These are phyloP conservation scores for Poecilus cupreus DNA, from an alignment of 2,888 invertebrate species.

Conservation along the genomic window DNA sequence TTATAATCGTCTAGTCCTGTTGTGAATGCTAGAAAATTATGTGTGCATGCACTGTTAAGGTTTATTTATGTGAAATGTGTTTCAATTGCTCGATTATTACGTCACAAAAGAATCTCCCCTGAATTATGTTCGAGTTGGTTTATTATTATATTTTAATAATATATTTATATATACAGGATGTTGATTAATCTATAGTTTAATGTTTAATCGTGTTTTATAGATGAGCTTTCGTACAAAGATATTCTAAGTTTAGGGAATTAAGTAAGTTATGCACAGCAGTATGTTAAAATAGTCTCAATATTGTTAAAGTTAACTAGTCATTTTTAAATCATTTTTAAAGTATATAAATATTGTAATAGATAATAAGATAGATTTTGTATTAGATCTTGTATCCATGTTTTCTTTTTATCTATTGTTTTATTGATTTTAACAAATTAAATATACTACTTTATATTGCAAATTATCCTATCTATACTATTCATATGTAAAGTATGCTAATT, in stretches of 20 bases:
- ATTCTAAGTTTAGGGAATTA: slow-evolving; percentile 35
- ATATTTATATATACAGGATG: slow-evolving; percentile 52
- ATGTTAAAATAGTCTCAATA: slow-evolving; percentile 45
- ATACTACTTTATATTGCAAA: slow-evolving; percentile 11
- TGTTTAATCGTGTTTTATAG: slow-evolving; percentile 54
- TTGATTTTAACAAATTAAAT: slow-evolving; percentile 56
- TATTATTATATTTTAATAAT: slow-evolving; percentile 25
- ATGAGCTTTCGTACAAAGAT: slow-evolving; percentile 59
- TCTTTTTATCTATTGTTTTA: slow-evolving; percentile 58
- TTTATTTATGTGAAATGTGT: slow-evolving; percentile 24
- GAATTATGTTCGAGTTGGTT: slow-evolving; percentile 30
- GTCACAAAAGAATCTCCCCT: slow-evolving; percentile 26
- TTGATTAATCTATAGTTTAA: slow-evolving; percentile 57
- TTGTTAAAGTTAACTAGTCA: slow-evolving; percentile 60
- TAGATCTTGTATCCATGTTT: slow-evolving; percentile 57
- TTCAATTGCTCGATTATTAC: slow-evolving; percentile 37
- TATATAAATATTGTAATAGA: slow-evolving; percentile 39
- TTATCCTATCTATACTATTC: no score
- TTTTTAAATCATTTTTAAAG: slow-evolving; percentile 59
- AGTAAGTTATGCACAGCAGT: slow-evolving; percentile 51
- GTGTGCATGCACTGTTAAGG: slow-evolving; percentile 32
- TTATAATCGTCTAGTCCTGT: slow-evolving; percentile 51
- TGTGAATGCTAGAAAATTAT: slow-evolving; percentile 43
- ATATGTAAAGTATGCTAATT: no score
- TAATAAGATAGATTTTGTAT: slow-evolving; percentile 52